Conservation (phyloP, 2,797 vertebrate species). For the Astyanax mexicanus region DNA sequence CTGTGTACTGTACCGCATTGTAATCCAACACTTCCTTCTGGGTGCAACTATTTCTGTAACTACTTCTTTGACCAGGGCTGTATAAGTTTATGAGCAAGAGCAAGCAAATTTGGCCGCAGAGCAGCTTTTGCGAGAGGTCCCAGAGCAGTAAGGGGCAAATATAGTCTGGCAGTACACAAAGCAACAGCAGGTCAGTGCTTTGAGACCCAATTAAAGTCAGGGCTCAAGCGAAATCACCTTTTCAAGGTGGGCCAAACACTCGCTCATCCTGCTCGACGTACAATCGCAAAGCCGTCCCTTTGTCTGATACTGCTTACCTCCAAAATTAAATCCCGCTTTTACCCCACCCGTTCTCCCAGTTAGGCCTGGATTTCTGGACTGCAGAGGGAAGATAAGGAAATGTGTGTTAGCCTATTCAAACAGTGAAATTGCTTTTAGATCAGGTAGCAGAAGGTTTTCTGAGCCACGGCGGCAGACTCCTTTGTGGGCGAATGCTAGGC, state of each 20-base stretch:
- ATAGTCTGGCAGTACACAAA: background rate
- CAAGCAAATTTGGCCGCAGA: background rate
- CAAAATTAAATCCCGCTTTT: constrained; percentile 95
- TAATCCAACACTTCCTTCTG: too few species aligned
- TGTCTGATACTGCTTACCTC: constrained; percentile 85
- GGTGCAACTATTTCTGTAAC: too few species aligned
- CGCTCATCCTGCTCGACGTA: constrained; percentile 68
- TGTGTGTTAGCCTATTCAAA: constrained; percentile 74
- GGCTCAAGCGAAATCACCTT: constrained; percentile 67
- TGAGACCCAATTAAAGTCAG: constrained; percentile 52
- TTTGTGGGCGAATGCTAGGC: constrained; percentile 77
- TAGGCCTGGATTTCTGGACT: constrained; percentile 96
- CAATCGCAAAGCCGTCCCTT: constrained; percentile 62
- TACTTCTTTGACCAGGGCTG: too few species aligned
- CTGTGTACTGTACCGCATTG: too few species aligned
- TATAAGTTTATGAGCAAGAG: too few species aligned
- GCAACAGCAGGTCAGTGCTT: constrained; percentile 31
- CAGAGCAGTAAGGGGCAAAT: background rate
- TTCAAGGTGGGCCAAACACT: constrained; percentile 69
- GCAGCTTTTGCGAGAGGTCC: background rate
- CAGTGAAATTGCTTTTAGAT: too few species aligned
- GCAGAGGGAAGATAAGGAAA: constrained; percentile 83
- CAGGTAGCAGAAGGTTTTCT: constrained; percentile 75
- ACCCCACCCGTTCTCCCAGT: constrained; percentile 92
- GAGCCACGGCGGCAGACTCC: constrained; percentile 68